Evolutionary conservation across 2,888 invertebrate genomes (phyloP).

Genomic region (Lepeophtheirus nordmannii): DNA sequence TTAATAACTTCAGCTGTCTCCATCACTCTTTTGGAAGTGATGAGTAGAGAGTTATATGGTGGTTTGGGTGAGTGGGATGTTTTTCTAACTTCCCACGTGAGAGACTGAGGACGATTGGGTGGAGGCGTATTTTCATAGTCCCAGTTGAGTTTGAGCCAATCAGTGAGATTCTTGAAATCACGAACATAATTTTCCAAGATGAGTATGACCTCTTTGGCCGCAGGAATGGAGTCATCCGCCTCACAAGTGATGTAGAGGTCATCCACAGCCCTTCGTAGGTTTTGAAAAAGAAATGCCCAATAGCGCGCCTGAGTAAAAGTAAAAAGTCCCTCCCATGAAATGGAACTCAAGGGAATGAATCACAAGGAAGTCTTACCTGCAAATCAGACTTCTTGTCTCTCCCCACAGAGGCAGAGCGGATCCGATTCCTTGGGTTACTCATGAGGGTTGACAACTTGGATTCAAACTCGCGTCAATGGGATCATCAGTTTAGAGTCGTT

Average conservation of each 20-base stretch:
- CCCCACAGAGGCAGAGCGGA: conserved; percentile 69
- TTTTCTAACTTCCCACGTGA: conserved; percentile 92
- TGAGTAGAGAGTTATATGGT: background rate
- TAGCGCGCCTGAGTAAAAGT: conserved; percentile 42
- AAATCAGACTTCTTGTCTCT: conserved; percentile 61
- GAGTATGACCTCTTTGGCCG: conserved; percentile 82
- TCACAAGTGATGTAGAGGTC: conserved; percentile 93
- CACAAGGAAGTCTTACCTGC: conserved; percentile 33
- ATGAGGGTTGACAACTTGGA: too few relatives aligned
- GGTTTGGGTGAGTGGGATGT: conserved; percentile 41
- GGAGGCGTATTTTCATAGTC: conserved; percentile 77
- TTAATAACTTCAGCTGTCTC: conserved; percentile 1
- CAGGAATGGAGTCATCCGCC: conserved; percentile 76
- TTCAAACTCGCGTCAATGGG: too few relatives aligned
- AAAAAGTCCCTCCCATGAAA: background rate
- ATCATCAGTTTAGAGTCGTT: too few relatives aligned
- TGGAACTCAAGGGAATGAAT: too few relatives aligned
- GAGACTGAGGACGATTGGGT: conserved; percentile 65
- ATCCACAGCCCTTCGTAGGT: conserved; percentile 76
- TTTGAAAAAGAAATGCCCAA: conserved; percentile 89
- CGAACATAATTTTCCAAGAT: conserved; percentile 83
- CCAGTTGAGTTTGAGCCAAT: conserved; percentile 84
- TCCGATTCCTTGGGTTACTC: conserved; percentile 34
- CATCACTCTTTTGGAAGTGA: background rate
- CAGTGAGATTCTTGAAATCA: conserved; percentile 81